Conservation (phyloP, 2,113 vertebrate species). For the Gnathonemus longibarbis region DNA sequence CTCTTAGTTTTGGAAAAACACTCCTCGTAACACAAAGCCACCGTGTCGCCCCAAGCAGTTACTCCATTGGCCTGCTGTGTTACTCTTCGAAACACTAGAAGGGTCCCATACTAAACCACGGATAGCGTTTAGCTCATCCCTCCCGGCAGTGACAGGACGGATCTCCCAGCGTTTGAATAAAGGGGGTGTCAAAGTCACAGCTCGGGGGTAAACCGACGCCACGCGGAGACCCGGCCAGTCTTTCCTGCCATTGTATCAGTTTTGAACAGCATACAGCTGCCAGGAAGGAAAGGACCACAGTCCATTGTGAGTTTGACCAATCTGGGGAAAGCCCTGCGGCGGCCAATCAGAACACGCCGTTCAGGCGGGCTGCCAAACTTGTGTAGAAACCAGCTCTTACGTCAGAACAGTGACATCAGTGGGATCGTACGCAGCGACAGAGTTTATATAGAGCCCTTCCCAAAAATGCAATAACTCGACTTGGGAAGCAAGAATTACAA, state of each 20-base stretch:
- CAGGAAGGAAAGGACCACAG: conserved; percentile 46
- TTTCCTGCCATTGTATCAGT: conserved; percentile 58
- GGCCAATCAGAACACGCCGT: neutral
- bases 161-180: neutral
- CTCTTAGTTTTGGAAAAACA: neutral
- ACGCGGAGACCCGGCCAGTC: conserved; percentile 34
- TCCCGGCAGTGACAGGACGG: neutral
- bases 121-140: too few relatives aligned
- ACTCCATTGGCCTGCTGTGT: neutral
- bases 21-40: neutral
- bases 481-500: neutral
- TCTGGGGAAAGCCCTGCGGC: conserved; percentile 7
- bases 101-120: neutral
- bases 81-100: neutral
- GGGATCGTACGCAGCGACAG: neutral
- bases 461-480: neutral
- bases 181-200: neutral
- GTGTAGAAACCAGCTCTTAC: neutral
- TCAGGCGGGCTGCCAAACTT: too few relatives aligned
- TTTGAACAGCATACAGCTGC: conserved; percentile 35
- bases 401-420: too few relatives aligned
- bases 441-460: neutral
- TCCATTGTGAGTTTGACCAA: conserved; percentile 29
- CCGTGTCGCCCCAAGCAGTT: neutral
- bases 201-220: neutral